phyloP scores from a whole-genome alignment of 2,113 vertebrate species.

The Ailuropoda melanoleuca region DNA sequence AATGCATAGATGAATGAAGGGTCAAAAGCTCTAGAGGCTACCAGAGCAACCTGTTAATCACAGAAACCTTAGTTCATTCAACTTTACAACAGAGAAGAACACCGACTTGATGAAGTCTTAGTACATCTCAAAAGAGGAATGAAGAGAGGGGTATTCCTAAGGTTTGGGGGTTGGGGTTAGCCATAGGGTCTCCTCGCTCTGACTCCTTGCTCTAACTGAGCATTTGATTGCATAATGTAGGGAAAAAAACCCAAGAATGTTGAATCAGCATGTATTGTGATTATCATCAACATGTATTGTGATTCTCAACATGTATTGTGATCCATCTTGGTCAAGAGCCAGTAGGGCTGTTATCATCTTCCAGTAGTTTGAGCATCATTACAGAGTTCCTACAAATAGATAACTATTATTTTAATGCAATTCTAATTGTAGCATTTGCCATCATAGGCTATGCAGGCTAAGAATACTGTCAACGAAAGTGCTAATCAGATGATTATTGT shows the following conservation, averaged over 20 bases:
- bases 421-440: slow-evolving; percentile 27
- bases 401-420: neutral
- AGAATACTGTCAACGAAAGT: slow-evolving; percentile 24
- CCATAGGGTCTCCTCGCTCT: neutral
- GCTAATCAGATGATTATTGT: neutral
- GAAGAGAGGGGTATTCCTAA: neutral
- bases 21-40: neutral
- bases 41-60: neutral
- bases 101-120: neutral
- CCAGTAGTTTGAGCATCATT: neutral
- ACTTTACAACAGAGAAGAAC: neutral
- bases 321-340: neutral
- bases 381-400: neutral
- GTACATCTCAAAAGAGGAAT: neutral
- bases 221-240: neutral
- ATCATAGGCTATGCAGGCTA: neutral
- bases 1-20: neutral
- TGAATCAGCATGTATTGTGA: neutral
- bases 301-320: neutral
- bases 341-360: neutral
- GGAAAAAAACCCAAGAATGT: neutral
- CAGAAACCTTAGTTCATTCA: neutral
- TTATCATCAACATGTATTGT: neutral
- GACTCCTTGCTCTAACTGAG: neutral
- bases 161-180: neutral